Evolutionary conservation across 2,888 invertebrate genomes (phyloP), one percentile per base, ranked within the genome.

Genomic region (Brachycybe producta): DNA sequence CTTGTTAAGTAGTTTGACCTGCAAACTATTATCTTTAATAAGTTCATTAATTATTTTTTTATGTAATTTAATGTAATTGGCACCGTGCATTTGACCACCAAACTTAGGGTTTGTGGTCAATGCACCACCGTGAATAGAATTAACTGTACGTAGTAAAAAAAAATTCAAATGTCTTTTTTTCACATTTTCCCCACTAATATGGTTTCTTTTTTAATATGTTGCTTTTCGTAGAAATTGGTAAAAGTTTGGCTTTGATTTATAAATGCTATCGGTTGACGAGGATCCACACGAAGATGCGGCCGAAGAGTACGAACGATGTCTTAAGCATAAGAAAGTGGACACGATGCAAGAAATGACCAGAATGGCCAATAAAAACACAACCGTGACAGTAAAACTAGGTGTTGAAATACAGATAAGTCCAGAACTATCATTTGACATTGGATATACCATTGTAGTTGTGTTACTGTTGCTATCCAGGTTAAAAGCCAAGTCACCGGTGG

Each of bases 351-450:
- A 87, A 52, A 83, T 78, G 51, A 90, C 71, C 58, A 91, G 71
- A 46, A 90, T 82, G 48, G 80, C 83, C 52, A 91, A 73, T 23
- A 91, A 74, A 41, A 90, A 77, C 45, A 88, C 78, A 26, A 91
- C 72, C 26, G 87, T 85, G 28, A 85, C 82, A 34, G 87, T 83
- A 62, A 91, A 91, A 11, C 90, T 87, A n/a, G 87, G 84, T 3
- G 88, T 88, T 1, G 90, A 88, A 87, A 91, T 88, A 68, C 90
- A 91, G 56, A 91, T 87, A 54, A 87, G 71, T 21, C 78, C 78
- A 5, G 52, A 51, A 53, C 47, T 53, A 56, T 76, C 75, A 57
- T 77, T 76, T 15, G 73, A 70, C 2, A 79, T 77, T 2, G 85
- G 84, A 61, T 81, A 80, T 1, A 82, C 74, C 73, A 82, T 76